phyloP scores from a whole-genome alignment of 2,888 invertebrate species.

The Blomia tropicalis region DNA sequence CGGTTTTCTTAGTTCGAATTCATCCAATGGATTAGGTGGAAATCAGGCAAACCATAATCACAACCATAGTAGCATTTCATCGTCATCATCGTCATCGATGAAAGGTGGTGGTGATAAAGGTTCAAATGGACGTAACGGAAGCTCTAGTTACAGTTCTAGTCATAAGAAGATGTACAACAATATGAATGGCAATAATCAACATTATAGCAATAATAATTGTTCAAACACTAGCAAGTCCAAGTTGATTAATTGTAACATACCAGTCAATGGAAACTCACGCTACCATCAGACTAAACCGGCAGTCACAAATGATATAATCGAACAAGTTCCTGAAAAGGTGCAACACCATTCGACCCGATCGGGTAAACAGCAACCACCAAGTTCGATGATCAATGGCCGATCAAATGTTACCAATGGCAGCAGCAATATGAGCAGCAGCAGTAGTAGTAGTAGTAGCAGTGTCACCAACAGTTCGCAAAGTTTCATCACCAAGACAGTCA shows the following conservation, averaged over 20 bases:
- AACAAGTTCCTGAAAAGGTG: neutral
- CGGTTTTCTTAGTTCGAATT: no score
- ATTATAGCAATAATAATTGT: neutral
- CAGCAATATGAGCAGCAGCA: neutral
- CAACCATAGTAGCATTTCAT: neutral
- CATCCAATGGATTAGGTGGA: no score
- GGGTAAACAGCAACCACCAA: neutral
- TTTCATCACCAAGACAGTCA: conserved; percentile 12
- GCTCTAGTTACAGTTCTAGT: conserved; percentile 19
- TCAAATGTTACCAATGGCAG: neutral
- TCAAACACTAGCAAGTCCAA: neutral
- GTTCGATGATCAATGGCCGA: neutral
- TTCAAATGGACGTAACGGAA: neutral
- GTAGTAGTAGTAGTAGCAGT: neutral
- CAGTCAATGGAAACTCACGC: neutral
- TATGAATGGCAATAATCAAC: conserved; percentile 5
- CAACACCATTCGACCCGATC: neutral
- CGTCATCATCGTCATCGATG: no score
- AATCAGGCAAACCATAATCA: neutral
- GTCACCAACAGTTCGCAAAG: neutral
- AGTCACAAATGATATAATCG: no score
- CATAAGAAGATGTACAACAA: conserved; percentile 17
- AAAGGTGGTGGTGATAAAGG: no score
- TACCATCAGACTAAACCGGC: neutral
- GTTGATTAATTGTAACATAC: neutral